Percentiles rank a stretch among this genome's conserved stretches.
phyloP scores from a whole-genome alignment of 2,113 vertebrate species.

The Procapra przewalskii region DNA sequence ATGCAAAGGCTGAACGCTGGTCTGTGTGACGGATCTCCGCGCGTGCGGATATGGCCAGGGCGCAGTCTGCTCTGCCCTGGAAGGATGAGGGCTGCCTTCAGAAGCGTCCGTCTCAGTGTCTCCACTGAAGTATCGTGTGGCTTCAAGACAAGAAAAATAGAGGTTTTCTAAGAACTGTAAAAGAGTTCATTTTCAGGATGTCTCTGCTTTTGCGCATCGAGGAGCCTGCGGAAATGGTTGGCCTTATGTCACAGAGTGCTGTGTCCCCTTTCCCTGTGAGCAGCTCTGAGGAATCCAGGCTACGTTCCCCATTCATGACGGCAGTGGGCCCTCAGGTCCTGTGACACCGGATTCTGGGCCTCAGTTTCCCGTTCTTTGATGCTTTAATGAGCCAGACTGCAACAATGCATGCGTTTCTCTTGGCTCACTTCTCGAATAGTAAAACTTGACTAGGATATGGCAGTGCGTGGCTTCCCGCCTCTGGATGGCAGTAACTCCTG shows the following conservation, averaged over 20 bases:
- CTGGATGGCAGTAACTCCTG: constrained; percentile 83
- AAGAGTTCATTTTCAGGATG: not conserved
- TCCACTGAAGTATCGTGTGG: rapidly evolving
- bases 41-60: not conserved
- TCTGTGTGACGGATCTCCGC: not conserved
- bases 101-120: not conserved
- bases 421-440: constrained; percentile 43
- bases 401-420: constrained; percentile 42
- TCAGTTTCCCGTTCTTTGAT: constrained; percentile 35
- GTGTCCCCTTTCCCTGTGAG: not conserved
- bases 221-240: not conserved
- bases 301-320: not conserved
- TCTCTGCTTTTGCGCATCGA: not conserved
- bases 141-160: not conserved
- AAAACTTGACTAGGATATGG: constrained; percentile 48
- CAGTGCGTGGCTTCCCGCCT: constrained; percentile 76
- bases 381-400: constrained; percentile 51
- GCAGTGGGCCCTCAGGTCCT: not conserved
- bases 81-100: not conserved
- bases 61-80: not conserved
- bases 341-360: not conserved
- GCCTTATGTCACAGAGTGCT: not conserved
- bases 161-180: not conserved
- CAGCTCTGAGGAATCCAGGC: not conserved
- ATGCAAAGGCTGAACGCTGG: not conserved